Evolutionary conservation across 2,888 invertebrate species (phyloP).

Genomic region (Plutella xylostella): DNA sequence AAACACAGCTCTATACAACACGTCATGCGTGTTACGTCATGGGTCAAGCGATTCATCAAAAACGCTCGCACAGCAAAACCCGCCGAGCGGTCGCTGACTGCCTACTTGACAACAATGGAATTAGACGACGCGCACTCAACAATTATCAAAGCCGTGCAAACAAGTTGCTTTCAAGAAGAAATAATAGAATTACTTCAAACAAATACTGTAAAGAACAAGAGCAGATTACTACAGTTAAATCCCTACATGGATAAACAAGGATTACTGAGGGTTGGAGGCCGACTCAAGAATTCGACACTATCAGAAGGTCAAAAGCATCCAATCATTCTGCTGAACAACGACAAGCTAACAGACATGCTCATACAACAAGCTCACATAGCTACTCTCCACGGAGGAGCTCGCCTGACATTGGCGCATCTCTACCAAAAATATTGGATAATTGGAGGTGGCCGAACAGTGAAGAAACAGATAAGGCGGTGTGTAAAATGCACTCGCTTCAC

Average conservation of each 20-base stretch:
- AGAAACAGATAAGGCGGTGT: conserved; percentile 9
- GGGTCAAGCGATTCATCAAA: background rate
- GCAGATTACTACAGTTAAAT: background rate
- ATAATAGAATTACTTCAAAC: background rate
- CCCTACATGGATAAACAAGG: conserved; percentile 1
- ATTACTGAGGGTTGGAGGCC: conserved; percentile 1
- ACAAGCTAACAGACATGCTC: conserved; percentile 1
- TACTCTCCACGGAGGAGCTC: conserved; percentile 7
- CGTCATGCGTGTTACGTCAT: background rate
- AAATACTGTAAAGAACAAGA: background rate
- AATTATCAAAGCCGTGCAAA: background rate
- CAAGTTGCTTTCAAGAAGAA: background rate
- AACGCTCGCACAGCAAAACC: background rate
- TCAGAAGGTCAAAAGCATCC: conserved; percentile 6
- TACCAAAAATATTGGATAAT: conserved; percentile 5
- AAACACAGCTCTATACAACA: background rate
- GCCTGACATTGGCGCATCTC: conserved; percentile 1
- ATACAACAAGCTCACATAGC: conserved; percentile 3
- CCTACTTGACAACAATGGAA: background rate
- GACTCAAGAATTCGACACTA: background rate
- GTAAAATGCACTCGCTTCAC: conserved; percentile 9
- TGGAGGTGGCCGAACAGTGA: conserved; percentile 4
- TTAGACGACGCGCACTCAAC: background rate
- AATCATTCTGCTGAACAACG: conserved; percentile 1
- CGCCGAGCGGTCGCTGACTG: background rate